phyloP scores from a whole-genome alignment of 2,113 vertebrate genomes.

The Larimichthys crocea region DNA sequence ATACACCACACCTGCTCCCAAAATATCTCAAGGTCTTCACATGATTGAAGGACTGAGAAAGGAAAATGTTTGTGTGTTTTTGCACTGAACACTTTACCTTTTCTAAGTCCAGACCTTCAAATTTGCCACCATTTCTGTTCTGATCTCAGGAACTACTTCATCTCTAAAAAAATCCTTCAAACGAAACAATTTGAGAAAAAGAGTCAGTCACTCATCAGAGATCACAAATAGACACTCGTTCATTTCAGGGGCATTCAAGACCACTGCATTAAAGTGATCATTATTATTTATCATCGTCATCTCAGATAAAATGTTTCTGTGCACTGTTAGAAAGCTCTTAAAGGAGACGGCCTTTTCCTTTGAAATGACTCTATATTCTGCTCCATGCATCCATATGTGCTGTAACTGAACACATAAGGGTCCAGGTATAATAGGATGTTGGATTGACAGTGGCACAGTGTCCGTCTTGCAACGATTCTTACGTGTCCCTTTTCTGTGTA shows the following conservation, averaged over 20 bases:
- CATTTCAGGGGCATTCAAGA: too few relatives aligned
- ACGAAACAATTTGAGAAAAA: neutral
- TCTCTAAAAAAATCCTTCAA: neutral
- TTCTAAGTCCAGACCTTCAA: neutral
- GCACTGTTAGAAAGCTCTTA: neutral
- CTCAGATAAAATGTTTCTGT: neutral
- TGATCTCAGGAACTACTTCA: too few relatives aligned
- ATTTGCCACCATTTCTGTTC: too few relatives aligned
- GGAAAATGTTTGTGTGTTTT: neutral
- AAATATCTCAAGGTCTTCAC: neutral
- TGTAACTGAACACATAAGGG: too few relatives aligned
- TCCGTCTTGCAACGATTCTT: neutral
- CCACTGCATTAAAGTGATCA: too few relatives aligned
- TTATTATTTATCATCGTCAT: too few relatives aligned
- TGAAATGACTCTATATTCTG: neutral
- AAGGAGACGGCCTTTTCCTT: neutral
- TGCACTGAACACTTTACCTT: neutral
- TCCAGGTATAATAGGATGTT: neutral
- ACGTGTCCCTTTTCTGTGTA: neutral
- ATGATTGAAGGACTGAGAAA: neutral
- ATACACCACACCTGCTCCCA: neutral
- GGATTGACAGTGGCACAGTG: neutral
- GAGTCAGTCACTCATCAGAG: too few relatives aligned
- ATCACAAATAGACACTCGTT: too few relatives aligned
- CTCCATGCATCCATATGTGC: neutral